These are phyloP conservation scores for Cyprinella venusta DNA, from an alignment of 2,797 vertebrate genomes.

Conservation along the genomic window DNA sequence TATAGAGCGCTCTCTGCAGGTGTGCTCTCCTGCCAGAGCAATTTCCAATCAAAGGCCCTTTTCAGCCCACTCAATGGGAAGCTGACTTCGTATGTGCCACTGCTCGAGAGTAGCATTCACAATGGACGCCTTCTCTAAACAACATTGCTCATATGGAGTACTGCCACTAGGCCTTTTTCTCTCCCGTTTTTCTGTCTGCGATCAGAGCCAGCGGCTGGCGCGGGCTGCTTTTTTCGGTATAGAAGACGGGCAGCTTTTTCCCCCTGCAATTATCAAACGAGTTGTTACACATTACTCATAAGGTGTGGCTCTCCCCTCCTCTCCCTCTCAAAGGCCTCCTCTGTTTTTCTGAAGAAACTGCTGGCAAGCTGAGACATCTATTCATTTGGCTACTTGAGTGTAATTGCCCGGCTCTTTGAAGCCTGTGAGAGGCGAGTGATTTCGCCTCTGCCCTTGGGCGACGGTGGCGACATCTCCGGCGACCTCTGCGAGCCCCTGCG, in stretches of 20 bases:
- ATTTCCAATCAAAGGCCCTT: conserved; percentile 86
- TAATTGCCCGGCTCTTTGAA: conserved; percentile 78
- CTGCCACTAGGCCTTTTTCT: conserved; percentile 76
- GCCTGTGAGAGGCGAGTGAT: conserved; percentile 74
- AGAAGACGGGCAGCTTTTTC: conserved; percentile 56
- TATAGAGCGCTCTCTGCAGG: conserved; percentile 86
- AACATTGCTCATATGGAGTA: conserved; percentile 79
- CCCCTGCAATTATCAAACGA: conserved; percentile 64
- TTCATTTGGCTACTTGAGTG: conserved; percentile 71
- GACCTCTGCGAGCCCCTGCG: conserved; percentile 61
- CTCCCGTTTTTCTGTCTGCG: conserved; percentile 50
- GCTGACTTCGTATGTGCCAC: conserved; percentile 78
- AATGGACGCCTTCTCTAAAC: conserved; percentile 84
- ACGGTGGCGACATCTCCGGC: conserved; percentile 68
- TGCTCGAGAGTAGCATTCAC: conserved; percentile 79
- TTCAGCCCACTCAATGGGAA: conserved; percentile 83
- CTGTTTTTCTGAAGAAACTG: conserved; percentile 66
- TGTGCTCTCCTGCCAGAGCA: conserved; percentile 86
- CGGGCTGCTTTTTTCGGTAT: conserved; percentile 53
- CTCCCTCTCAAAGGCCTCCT: conserved; percentile 69
- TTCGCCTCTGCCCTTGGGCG: conserved; percentile 70
- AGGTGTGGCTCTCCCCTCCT: conserved; percentile 67
- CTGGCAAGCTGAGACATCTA: conserved; percentile 72
- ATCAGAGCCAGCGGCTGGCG: conserved; percentile 62
- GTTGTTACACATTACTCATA: conserved; percentile 65